Base-by-base conservation (phyloP, 2,888 invertebrate species). In the Chelonus formosanus region DNA sequence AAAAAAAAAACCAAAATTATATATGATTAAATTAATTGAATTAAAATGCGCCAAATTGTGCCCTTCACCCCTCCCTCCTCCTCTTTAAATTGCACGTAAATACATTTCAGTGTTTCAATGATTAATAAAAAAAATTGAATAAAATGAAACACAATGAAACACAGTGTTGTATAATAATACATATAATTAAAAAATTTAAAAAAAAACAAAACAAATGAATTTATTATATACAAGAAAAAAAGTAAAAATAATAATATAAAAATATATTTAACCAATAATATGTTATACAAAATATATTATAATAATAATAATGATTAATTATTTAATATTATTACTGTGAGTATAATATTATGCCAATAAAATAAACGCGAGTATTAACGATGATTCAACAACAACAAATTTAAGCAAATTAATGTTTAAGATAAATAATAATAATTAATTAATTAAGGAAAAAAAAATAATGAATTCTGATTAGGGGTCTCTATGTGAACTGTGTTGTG, bases 321-420 rank as follows among this genome's bases (percentile, higher is more conserved):
- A 62, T 61, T 57, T 63, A 69, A 61, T 65, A 68, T 62, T 67
- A 72, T 71, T 69, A 78, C 75, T 78, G 77, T 75, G 75, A 78
- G 73, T 76, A 75, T 74, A 70, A 70, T 73, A 73, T 76, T 74
- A 78, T 75, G 78, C 79, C 77, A 79, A 79, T 79, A 75, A 75
- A 74, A 69, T 74, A 75, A 76, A 78, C 71, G 74, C 74, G 77
- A 79, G 78, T 78, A 80, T 79, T 79, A 78, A 74, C 69, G 71
- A 72, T 71, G 69, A 65, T 66, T 69, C 34, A 64, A 64, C 35
- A 61, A 56, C 45, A 61, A 60, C 43, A 63, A 60, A 53, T 59
- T 40, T 59, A 52, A 58, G 64, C 52, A 64, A 60, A 47, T 58
- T 55, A 59, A 55, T 52, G 44, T 61, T 45, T 61, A 58, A 54